Base-by-base conservation (phyloP, 2,113 vertebrate species). In the Cephalopterus ornatus region DNA sequence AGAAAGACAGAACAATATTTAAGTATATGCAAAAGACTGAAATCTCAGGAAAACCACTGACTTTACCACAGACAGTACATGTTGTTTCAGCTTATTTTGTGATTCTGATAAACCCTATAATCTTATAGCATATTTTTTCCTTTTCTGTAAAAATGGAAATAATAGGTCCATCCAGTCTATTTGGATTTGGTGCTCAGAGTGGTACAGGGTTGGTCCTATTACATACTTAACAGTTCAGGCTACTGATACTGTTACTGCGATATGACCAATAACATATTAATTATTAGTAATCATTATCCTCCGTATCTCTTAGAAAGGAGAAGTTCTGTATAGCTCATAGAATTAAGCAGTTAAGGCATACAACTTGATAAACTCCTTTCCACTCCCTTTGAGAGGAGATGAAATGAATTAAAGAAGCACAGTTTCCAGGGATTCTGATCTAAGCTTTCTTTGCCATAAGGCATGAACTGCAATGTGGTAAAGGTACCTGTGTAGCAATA, bases 161-260 rank as follows among this genome's bases (percentile, higher is more conserved):
- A 52, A 52, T 46, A 56, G 1, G 5, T 73, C 27, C 3, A 37
- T 41, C 9, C 23, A n/a, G 6, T 65, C n/a, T 70, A 18, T 66
- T 88, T 1, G 1, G 33, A 53, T 89, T 62, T 80, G 42, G 23
- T 74, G 65, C 23, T 66, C 28, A 28, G 41, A 39, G 4, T 33
- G 15, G 14, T 53, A 41, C 9, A 91, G 33, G 4, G 2, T 33
- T 86, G 77, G 13, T 6, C 27, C 2, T 32, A 11, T 9, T 49
- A 1, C 11, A 50, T 8, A 2, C 5, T 87, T 50, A 81, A 41
- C 28, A 49, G 2, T 0, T 0, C 32, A 17, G 6, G 17, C 2
- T 65, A 66, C 70, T 41, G 9, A 35, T 35, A 50, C 5, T n/a
- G 5, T 26, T 67, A 59, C 14, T 46, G 20, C 3, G 4, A 41